These are phyloP conservation scores for Caenorhabditis imperialis DNA, from an alignment of 2,888 invertebrate species.

Conservation along the genomic window DNA sequence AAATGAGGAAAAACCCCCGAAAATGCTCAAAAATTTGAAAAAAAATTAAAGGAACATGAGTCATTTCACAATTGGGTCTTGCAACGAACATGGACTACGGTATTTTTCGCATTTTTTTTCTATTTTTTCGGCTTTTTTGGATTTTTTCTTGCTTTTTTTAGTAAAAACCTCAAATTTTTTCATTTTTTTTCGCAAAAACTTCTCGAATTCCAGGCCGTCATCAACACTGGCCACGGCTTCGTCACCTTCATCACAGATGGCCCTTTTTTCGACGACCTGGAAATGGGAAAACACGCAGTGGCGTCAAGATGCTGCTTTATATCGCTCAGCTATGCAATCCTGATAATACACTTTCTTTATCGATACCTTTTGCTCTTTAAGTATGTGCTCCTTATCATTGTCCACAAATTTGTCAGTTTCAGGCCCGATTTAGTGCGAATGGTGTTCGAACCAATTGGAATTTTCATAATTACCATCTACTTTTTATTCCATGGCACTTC, in stretches of 20 bases:
- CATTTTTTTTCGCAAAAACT: no score
- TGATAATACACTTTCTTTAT: constrained; percentile 40
- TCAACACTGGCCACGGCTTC: constrained; percentile 15
- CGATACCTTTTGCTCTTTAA: constrained; percentile 29
- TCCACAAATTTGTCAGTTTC: not conserved
- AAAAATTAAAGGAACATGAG: no score
- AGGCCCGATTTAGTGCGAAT: constrained; percentile 18
- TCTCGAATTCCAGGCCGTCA: constrained; percentile 20
- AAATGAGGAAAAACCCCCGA: no score
- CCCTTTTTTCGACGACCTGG: constrained; percentile 14
- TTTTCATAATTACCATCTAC: not conserved
- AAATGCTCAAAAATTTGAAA: no score
- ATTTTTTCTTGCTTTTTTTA: no score
- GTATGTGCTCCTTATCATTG: constrained; percentile 4
- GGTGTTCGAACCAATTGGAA: constrained; percentile 23
- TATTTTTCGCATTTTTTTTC: no score
- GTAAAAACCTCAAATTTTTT: no score
- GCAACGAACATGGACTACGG: no score
- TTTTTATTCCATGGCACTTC: constrained; percentile 22
- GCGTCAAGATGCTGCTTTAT: constrained; percentile 30
- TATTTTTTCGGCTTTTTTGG: no score
- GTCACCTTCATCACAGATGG: constrained; percentile 30
- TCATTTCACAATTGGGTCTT: no score
- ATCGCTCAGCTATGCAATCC: constrained; percentile 26
- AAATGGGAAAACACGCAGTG: constrained; percentile 2